These are phyloP conservation scores for Drosophila recens DNA, from an alignment of 2,888 invertebrate genomes.

Conservation along the genomic window DNA sequence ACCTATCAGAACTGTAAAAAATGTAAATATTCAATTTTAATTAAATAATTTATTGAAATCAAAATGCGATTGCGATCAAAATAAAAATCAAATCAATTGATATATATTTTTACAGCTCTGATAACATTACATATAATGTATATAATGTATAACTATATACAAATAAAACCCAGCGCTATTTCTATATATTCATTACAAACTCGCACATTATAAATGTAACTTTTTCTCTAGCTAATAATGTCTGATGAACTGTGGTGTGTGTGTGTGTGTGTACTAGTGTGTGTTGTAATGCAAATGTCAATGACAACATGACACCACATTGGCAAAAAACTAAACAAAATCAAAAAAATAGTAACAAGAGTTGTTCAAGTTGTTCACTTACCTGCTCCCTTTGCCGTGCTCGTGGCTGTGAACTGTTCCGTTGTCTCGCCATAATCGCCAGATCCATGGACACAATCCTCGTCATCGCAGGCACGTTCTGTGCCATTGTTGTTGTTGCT, in stretches of 20 bases:
- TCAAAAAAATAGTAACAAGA: not conserved
- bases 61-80: not conserved
- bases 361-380: constrained; percentile 42
- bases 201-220: constrained; percentile 13
- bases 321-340: constrained; percentile 36
- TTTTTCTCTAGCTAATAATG: constrained; percentile 50
- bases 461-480: constrained; percentile 91
- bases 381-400: constrained; percentile 87
- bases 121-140: constrained; percentile 16
- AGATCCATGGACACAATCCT: constrained; percentile 93
- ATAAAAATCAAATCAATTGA: not conserved
- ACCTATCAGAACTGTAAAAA: constrained; percentile 5
- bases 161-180: constrained; percentile 42
- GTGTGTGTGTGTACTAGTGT: constrained; percentile 17
- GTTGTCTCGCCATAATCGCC: constrained; percentile 90
- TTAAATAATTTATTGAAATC: no score
- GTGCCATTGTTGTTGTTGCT: constrained; percentile 77
- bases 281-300: constrained; percentile 73
- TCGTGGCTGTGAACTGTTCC: constrained; percentile 87
- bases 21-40: no score
- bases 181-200: constrained; percentile 40
- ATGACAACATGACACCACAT: constrained; percentile 73
- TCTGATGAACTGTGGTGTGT: constrained; percentile 38
- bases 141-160: not conserved
- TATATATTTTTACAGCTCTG: not conserved